Evolutionary conservation across 2,888 invertebrate species (phyloP).

Genomic region (Apodemia zela): DNA sequence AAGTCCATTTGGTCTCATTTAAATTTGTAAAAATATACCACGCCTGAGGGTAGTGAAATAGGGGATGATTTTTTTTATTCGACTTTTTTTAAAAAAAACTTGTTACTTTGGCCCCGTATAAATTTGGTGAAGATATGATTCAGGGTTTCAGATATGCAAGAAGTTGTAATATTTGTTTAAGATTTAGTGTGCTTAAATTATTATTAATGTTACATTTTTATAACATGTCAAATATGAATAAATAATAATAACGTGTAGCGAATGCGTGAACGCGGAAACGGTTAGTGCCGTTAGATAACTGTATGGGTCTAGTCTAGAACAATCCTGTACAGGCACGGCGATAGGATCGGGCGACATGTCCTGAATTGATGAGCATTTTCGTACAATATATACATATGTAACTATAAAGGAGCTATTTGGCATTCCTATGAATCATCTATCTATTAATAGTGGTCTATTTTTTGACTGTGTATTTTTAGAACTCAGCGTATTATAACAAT

Average conservation of each 20-base stretch:
- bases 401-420: conserved; percentile 1
- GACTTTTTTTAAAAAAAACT: too few relatives aligned
- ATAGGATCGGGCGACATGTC: conserved; percentile 64
- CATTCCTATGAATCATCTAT: neutral
- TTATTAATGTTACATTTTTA: neutral
- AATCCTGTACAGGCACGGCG: conserved; percentile 60
- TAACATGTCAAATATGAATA: conserved; percentile 35
- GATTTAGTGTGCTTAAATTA: too few relatives aligned
- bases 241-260: conserved; percentile 51
- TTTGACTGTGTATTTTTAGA: neutral
- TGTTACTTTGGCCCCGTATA: too few relatives aligned
- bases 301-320: conserved; percentile 72
- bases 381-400: conserved; percentile 27
- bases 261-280: conserved; percentile 70
- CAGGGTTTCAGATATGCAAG: too few relatives aligned
- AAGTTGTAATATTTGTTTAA: too few relatives aligned
- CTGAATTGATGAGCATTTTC: conserved; percentile 58
- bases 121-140: too few relatives aligned
- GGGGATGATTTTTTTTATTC: too few relatives aligned
- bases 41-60: too few relatives aligned
- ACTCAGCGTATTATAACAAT: neutral
- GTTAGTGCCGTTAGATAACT: conserved; percentile 72
- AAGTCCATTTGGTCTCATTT: too few relatives aligned
- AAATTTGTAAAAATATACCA: too few relatives aligned
- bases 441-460: neutral